phyloP scores from a whole-genome alignment of 2,113 vertebrate genomes.

The Tachuris rubrigastra region DNA sequence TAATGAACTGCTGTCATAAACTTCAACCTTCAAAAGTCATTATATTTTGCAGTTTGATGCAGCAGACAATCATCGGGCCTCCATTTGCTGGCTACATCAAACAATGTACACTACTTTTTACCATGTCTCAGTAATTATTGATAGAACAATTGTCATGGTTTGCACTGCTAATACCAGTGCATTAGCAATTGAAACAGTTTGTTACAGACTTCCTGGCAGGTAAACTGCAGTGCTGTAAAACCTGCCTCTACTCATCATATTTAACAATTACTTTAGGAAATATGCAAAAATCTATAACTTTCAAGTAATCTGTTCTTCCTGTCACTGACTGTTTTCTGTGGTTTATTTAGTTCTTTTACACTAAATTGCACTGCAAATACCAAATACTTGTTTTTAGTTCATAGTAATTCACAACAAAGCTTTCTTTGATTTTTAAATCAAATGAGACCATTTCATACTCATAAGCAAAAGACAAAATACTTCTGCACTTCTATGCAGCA shows the following conservation, averaged over 20 bases:
- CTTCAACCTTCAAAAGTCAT: conserved; percentile 79
- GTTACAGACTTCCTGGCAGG: conserved; percentile 53
- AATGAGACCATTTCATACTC: background rate
- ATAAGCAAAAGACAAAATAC: background rate
- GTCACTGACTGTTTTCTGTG: background rate
- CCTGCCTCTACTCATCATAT: background rate
- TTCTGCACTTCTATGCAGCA: background rate
- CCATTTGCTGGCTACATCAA: conserved; percentile 57
- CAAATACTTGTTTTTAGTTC: background rate
- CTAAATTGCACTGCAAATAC: background rate
- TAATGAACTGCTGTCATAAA: conserved; percentile 79
- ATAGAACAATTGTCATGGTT: conserved; percentile 59
- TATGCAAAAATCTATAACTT: background rate
- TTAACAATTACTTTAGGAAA: conserved; percentile 8
- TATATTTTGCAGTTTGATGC: conserved; percentile 71
- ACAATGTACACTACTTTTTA: conserved; percentile 2
- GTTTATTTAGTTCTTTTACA: background rate
- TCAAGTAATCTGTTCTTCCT: background rate
- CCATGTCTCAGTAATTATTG: conserved; percentile 72
- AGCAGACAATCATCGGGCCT: conserved; percentile 71
- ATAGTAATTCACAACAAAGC: background rate
- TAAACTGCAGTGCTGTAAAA: background rate
- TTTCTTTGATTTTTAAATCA: background rate
- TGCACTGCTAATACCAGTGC: conserved; percentile 39
- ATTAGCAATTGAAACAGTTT: conserved; percentile 67